phyloP scores from a whole-genome alignment of 2,888 invertebrate genomes.

The Stenoptilia bipunctidactyla region DNA sequence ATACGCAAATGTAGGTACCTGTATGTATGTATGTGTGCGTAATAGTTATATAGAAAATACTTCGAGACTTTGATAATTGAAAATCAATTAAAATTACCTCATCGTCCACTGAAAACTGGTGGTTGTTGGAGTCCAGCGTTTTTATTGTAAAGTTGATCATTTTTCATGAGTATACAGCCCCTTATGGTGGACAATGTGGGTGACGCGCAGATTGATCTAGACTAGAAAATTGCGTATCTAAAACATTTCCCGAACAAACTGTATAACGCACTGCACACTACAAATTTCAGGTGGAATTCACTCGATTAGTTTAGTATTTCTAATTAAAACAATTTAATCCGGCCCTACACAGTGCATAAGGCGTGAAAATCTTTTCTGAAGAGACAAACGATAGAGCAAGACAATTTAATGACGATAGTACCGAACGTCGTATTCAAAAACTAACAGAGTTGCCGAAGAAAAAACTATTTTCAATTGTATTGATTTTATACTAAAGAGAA shows the following conservation, averaged over 20 bases:
- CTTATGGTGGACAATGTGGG: background rate
- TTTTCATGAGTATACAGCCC: conserved; percentile 22
- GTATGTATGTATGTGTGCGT: background rate
- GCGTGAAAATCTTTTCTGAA: background rate
- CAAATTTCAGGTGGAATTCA: background rate
- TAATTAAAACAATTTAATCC: background rate
- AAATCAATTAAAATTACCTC: conserved; percentile 74
- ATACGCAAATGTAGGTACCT: background rate
- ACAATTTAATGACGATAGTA: too few relatives aligned
- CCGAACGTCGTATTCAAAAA: too few relatives aligned
- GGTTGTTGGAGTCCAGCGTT: conserved; percentile 90
- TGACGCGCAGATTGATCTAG: background rate
- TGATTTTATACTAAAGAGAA: too few relatives aligned
- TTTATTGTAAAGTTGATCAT: conserved; percentile 91
- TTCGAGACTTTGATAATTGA: background rate
- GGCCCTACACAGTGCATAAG: background rate
- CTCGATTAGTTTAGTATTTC: background rate
- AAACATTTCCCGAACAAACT: background rate
- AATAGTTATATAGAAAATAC: background rate
- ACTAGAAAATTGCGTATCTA: background rate
- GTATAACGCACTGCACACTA: background rate
- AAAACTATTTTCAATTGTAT: too few relatives aligned
- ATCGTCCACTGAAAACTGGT: conserved; percentile 84
- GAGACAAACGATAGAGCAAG: too few relatives aligned
- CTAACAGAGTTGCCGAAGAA: too few relatives aligned